Base-by-base conservation (phyloP, 2,113 vertebrate species). In the Xiphorhynchus elegans region DNA sequence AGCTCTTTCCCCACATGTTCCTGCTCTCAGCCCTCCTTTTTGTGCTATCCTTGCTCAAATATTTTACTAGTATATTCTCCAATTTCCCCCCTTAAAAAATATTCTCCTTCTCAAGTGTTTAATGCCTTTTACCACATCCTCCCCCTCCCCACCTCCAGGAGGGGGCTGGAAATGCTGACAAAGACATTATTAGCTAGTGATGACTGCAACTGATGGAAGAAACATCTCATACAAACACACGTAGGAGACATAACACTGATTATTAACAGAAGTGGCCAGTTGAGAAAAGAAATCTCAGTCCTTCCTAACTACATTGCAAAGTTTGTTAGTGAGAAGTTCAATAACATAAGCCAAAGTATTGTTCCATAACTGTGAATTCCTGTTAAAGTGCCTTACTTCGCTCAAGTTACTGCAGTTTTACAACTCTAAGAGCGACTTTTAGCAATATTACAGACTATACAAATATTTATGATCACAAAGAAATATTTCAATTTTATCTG, bases 81-180 rank as follows among this genome's bases (percentile, higher is more conserved):
- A 25, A 56, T 33, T 66, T 44, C 3, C 2, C 23, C 24, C 50
- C 11, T 42, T 70, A 63, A 81, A 86, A 93, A 93, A 58, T 10
- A 75, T 14, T 44, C 33, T 39, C 11, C 5, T 3, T 95, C 49
- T 78, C 23, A 67, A 72, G 59, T 74, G 44, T 47, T 90, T 55
- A 37, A 69, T 70, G 66, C 53, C 39, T 90, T 70, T 83, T 25
- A 83, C 84, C 94, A 90, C 87, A 91, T 95, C 84, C 78, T 60
- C 68, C 88, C 81, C 73, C 28, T 67, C 24, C 52, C 62, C 67
- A 72, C 33, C n/a, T 74, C 82, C 63, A 84, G 80, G 49, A 93
- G 59, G 60, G 35, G 74, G 42, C 49, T 96, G 87, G 93, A 97
- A 97, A 96, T 16, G 85, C 83, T 93, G 90, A 97, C 95, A 84